These are phyloP conservation scores for Harpegnathos saltator DNA, from an alignment of 1,140 invertebrate genomes.

Conservation along the genomic window DNA sequence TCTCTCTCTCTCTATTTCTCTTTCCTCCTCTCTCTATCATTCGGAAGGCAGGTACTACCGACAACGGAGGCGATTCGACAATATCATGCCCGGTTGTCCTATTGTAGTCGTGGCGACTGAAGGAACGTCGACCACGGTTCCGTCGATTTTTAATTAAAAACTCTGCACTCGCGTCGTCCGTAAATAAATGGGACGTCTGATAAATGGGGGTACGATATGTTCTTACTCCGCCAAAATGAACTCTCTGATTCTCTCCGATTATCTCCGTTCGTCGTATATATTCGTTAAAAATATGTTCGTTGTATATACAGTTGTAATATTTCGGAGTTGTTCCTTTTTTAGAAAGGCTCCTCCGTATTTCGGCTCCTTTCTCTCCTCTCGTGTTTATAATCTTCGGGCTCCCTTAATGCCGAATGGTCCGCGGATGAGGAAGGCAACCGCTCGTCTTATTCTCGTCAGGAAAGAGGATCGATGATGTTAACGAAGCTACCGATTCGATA, in stretches of 20 bases:
- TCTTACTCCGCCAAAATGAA: not conserved
- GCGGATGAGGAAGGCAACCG: not conserved
- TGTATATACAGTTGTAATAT: not conserved
- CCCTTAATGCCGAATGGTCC: not conserved
- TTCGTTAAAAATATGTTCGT: not conserved
- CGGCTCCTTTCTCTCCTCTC: too few species aligned
- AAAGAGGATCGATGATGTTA: constrained; percentile 32
- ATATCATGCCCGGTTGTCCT: constrained; percentile 1
- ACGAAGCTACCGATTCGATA: constrained; percentile 41
- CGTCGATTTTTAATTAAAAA: constrained; percentile 58
- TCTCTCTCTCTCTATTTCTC: too few species aligned
- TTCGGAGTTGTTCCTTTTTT: too few species aligned
- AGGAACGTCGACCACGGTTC: constrained; percentile 16
- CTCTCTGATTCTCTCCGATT: too few species aligned
- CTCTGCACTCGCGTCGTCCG: not conserved
- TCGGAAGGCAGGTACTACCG: constrained; percentile 9
- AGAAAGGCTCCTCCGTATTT: too few species aligned
- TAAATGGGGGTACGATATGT: not conserved
- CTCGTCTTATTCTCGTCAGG: constrained; percentile 23
- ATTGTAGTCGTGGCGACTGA: constrained; percentile 18
- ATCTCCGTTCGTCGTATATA: not conserved
- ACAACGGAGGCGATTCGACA: constrained; percentile 2
- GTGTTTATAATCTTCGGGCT: not conserved
- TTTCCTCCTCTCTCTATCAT: constrained; percentile 37
- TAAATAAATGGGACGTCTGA: constrained; percentile 14